Evolutionary conservation across 64 coral and sea anemone species (phyloP), one percentile per base, ranked within the genome.

Genomic region (Stichodactyla mertensii): DNA sequence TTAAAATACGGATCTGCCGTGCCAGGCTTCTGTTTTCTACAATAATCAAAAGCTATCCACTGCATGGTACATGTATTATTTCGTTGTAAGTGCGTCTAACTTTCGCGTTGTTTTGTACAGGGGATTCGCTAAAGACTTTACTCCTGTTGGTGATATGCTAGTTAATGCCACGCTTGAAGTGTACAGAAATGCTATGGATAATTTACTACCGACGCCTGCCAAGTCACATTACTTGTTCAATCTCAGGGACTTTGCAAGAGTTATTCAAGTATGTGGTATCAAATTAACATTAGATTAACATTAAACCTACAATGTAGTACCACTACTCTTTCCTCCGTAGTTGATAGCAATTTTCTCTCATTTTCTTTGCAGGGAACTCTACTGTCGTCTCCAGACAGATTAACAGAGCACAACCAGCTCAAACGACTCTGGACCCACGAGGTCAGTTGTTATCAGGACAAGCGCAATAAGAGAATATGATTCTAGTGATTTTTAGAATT

Each of bases 191-290:
- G 95, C 95, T 2, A 98, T 98, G 92, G 77, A 82, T 6, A 98
- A 98, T 64, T 74, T 98, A 28, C 77, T 98, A 31, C 95, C 95
- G 19, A 98, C 95, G 2, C 95, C 95, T 20, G 95, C 95, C 52
- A 98, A 98, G 82, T 98, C 95, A 52, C 95, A 98, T 51, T 98
- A 98, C 27, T 87, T 98, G 85, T 98, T 98, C 74, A 98, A 98
- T 67, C 82, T 98, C n/a, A 87, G 95, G 89, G 95, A 98, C 78
- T 98, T 98, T 87, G 95, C 92, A 58, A 91, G 95, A 52, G 95
- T 98, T 77, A 91, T 98, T 31, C 95, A 98, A 64, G 92, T 94
- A 89, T 71, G 81, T 84, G 9, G 14, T 58, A 15, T 23, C 28
- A 31, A 31, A 31, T 31, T 31, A 31, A 31, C 28, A 31, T 31